Evolutionary conservation across 2,113 vertebrate species (phyloP).

Genomic region (Entelurus aequoreus): DNA sequence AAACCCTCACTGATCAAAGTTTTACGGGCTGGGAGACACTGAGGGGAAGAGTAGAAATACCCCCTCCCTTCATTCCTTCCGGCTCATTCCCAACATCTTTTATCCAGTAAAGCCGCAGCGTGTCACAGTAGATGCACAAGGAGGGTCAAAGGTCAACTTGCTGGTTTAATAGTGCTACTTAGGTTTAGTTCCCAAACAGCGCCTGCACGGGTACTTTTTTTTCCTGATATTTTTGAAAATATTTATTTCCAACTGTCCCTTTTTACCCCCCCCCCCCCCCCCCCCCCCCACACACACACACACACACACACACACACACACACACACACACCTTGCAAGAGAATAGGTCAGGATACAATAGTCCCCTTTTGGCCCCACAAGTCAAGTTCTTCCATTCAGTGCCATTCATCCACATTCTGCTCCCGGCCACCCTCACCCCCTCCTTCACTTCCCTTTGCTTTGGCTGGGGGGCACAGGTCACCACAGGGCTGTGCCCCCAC

Average conservation of each 20-base stretch:
- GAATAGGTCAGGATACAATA: constrained; percentile 63
- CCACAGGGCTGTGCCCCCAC: constrained; percentile 58
- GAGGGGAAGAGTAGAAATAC: constrained; percentile 31
- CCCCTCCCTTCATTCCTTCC: constrained; percentile 15
- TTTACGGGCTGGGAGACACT: constrained; percentile 10
- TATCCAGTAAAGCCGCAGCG: constrained; percentile 53
- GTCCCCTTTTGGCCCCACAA: constrained; percentile 67
- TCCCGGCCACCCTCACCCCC: constrained; percentile 44
- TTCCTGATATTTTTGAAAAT: not conserved
- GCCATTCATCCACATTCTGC: constrained; percentile 54
- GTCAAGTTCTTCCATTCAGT: constrained; percentile 75
- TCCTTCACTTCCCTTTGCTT: constrained; percentile 69
- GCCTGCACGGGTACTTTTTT: not conserved
- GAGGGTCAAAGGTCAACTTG: constrained; percentile 60
- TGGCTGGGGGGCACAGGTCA: constrained; percentile 68
- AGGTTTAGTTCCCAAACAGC: constrained; percentile 15
- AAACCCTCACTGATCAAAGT: constrained; percentile 56
- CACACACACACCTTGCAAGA: constrained; percentile 33
- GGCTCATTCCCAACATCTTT: constrained; percentile 49
- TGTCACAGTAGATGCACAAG: constrained; percentile 64
- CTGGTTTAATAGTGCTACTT: constrained; percentile 33
- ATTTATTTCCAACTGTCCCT: not conserved
- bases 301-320: constrained; percentile 5
- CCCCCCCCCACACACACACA: too few relatives aligned
- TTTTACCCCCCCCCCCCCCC: too few relatives aligned